phyloP scores from a whole-genome alignment of 2,888 invertebrate species.

The Heliconius cydno region DNA sequence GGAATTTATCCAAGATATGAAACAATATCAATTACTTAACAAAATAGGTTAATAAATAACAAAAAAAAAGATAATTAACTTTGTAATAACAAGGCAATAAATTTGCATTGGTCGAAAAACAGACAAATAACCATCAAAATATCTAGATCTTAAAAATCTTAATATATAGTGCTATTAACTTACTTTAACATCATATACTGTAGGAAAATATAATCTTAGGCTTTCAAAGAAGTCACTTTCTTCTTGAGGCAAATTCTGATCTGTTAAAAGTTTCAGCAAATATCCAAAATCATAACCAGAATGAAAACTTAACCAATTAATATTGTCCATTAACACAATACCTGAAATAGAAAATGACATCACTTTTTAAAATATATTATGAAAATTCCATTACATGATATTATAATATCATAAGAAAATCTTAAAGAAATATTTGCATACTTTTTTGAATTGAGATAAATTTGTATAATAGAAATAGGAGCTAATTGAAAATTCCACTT shows the following conservation, averaged over 20 bases:
- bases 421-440: too few species aligned
- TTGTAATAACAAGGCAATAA: neutral
- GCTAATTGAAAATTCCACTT: too few species aligned
- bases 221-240: constrained; percentile 96
- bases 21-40: neutral
- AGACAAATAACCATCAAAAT: too few species aligned
- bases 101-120: too few species aligned
- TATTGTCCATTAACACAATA: constrained; percentile 94
- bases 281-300: constrained; percentile 99
- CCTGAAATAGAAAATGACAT: constrained; percentile 68
- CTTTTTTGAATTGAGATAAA: too few species aligned
- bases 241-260: constrained; percentile 93
- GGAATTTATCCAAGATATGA: neutral
- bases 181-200: constrained; percentile 96
- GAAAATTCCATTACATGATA: too few species aligned
- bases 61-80: too few species aligned
- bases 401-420: too few species aligned
- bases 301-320: constrained; percentile 98
- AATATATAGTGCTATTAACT: constrained; percentile 44
- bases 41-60: too few species aligned
- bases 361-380: neutral
- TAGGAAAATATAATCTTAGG: constrained; percentile 94
- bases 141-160: too few species aligned
- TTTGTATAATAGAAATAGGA: too few species aligned
- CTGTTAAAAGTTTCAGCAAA: constrained; percentile 93